Evolutionary conservation across 2,797 vertebrate genomes (phyloP).

Genomic region (Atherinosoma microstoma): DNA sequence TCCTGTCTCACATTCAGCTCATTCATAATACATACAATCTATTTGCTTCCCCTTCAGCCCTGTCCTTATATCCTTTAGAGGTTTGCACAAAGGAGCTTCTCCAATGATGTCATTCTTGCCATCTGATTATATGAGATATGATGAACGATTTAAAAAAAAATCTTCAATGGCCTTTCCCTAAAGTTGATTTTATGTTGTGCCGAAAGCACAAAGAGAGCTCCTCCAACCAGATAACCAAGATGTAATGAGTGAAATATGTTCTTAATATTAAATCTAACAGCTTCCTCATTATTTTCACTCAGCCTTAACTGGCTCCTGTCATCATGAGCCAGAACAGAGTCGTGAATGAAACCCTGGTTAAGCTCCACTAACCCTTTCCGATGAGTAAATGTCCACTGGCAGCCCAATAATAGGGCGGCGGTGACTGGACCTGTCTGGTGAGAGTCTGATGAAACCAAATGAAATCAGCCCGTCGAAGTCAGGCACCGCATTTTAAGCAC

Average conservation of each 20-base stretch:
- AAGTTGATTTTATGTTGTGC: slow-evolving; percentile 9
- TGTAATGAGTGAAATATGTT: slow-evolving; percentile 42
- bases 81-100: slow-evolving; percentile 33
- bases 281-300: slow-evolving; percentile 36
- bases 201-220: slow-evolving; percentile 12
- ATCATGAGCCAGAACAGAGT: slow-evolving; percentile 25
- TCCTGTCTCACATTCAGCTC: slow-evolving; percentile 68
- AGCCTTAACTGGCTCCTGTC: slow-evolving; percentile 39
- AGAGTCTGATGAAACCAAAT: slow-evolving; percentile 76
- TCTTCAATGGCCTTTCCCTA: background rate
- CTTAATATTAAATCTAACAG: slow-evolving; percentile 43
- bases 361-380: slow-evolving; percentile 35
- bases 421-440: slow-evolving; percentile 40
- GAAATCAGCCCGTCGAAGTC: slow-evolving; percentile 68
- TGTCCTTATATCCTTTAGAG: slow-evolving; percentile 34
- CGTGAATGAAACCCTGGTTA: slow-evolving; percentile 25
- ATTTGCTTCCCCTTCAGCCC: slow-evolving; percentile 52
- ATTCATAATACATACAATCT: slow-evolving; percentile 80
- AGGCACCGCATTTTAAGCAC: slow-evolving; percentile 27
- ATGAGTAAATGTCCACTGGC: slow-evolving; percentile 42
- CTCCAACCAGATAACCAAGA: slow-evolving; percentile 12
- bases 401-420: slow-evolving; percentile 34
- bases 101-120: slow-evolving; percentile 37
- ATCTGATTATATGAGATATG: slow-evolving; percentile 54
- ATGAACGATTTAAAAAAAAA: slow-evolving; percentile 22